Conservation (phyloP, 2,797 vertebrate species). For the Diglossa cyanea region DNA sequence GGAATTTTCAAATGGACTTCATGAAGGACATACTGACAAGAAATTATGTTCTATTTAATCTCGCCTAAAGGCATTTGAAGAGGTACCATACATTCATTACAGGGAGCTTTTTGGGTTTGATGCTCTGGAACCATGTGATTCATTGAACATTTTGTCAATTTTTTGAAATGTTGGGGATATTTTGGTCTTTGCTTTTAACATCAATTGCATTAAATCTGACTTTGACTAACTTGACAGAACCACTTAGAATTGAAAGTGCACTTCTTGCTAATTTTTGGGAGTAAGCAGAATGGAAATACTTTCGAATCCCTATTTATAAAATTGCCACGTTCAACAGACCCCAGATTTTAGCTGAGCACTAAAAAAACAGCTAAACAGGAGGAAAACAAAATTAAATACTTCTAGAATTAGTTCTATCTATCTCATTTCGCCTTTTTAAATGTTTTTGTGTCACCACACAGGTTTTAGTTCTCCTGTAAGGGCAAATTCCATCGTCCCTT, state of each 20-base stretch:
- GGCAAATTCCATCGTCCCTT: fast-evolving
- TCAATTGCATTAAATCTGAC: neutral
- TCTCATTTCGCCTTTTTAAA: neutral
- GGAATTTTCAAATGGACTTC: neutral
- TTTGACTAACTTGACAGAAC: neutral
- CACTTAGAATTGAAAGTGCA: neutral
- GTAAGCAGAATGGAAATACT: neutral
- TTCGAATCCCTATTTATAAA: neutral
- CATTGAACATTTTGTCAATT: neutral
- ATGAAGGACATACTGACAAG: neutral
- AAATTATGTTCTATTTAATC: neutral
- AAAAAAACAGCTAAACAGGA: neutral
- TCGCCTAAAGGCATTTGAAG: neutral
- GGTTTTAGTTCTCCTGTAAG: neutral
- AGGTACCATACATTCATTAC: neutral
- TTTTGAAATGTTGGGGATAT: neutral
- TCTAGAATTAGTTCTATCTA: neutral
- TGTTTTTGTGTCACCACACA: neutral
- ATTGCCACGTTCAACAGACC: neutral
- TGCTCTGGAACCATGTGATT: neutral
- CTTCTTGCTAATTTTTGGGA: neutral
- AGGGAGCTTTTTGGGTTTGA: neutral
- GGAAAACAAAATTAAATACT: neutral
- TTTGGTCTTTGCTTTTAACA: neutral
- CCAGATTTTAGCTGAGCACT: neutral